Evolutionary conservation across 1,140 invertebrate species (phyloP), one percentile per base, ranked within the genome.

Genomic region (Uloborus diversus): DNA sequence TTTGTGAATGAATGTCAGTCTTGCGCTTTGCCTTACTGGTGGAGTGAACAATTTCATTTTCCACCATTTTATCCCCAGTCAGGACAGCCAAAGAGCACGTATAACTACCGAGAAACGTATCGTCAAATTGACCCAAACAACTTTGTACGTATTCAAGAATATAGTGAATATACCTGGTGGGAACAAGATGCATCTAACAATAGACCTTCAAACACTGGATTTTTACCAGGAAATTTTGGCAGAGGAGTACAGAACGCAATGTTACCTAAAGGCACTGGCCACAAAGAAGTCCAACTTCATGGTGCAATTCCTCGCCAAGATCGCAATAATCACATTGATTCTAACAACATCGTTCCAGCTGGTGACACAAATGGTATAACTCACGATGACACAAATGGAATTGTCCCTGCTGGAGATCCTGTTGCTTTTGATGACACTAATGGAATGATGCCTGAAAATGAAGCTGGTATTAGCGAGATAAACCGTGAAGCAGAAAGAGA

Each of bases 11-110:
- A n/a, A n/a, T n/a, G n/a, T n/a, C n/a, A n/a, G n/a, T n/a, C n/a
- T n/a, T 79, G 76, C 62, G 76, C 76, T 49, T 27, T 79, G 17
- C 76, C 76, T 3, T 79, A 35, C 25, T 79, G 76, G 76, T 79
- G 76, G 76, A 79, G 17, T 17, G 32, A 79, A 7, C 64, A 79
- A 14, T 79, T 47, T 56, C 33, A 68, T 23, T 49, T 79, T 23
- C 56, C 30, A 7, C 76, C 76, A 25, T 59, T 32, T 32, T 49
- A 42, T 32, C 28, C 35, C 9, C n/a, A 47, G 33, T 20, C n/a
- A 11, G 65, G 51, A 9, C 33, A 42, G 27, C 76, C 76, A 7
- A 79, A 79, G 25, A 79, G 51, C 9, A 61, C 64, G 23, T 68
- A 59, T 49, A 79, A 59, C 25, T 79, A 69, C 27, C 30, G 64